Conservation (phyloP, 2,888 invertebrate species). For the Biston stratarius region DNA sequence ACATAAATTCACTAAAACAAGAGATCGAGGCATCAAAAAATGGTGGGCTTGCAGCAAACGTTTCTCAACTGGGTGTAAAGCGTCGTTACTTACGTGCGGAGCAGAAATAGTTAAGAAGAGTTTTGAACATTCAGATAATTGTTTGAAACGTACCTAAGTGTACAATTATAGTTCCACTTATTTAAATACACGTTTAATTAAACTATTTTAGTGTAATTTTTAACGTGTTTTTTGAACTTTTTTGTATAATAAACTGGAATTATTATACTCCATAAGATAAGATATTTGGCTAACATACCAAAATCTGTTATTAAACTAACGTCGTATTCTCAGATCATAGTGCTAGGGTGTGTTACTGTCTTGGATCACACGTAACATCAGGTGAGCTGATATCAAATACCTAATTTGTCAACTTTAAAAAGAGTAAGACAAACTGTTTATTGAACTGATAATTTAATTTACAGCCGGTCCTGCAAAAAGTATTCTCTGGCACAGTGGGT, state of each 20-base stretch:
- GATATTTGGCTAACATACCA: too few species aligned
- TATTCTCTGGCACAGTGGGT: background rate
- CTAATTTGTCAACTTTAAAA: too few species aligned
- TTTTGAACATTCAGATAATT: background rate
- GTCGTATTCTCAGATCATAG: too few species aligned
- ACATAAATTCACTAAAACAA: constrained; percentile 1
- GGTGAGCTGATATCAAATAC: too few species aligned
- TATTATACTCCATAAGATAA: too few species aligned
- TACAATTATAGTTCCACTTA: background rate
- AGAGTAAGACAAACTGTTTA: background rate
- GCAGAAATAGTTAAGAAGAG: background rate
- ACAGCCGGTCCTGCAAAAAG: background rate
- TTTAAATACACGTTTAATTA: background rate
- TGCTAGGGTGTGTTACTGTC: too few species aligned
- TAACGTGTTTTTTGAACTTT: too few species aligned
- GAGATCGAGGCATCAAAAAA: background rate
- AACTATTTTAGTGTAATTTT: too few species aligned
- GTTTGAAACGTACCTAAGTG: background rate
- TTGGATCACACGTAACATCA: too few species aligned
- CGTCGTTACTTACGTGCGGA: constrained; percentile 33
- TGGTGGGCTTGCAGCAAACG: constrained; percentile 47
- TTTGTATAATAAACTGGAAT: too few species aligned
- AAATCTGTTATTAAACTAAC: too few species aligned
- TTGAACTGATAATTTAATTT: background rate
- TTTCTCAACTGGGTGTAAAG: constrained; percentile 45